phyloP scores from a whole-genome alignment of 2,888 invertebrate species.

The Periphyllus acericola region DNA sequence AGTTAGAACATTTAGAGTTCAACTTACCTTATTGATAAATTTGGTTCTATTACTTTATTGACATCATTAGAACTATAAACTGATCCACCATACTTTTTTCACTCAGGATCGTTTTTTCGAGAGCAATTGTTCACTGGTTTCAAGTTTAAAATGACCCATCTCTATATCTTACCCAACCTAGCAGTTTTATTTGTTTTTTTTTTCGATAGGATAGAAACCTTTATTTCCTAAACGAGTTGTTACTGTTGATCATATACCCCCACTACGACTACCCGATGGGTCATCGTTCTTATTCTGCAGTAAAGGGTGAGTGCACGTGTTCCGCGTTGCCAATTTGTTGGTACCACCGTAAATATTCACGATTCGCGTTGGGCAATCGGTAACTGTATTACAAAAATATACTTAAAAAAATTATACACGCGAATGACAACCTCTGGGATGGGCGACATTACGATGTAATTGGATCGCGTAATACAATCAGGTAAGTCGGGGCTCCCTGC shows the following conservation, averaged over 20 bases:
- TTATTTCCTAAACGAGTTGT: neutral
- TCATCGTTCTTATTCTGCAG: neutral
- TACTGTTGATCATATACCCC: neutral
- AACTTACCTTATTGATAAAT: too few species aligned
- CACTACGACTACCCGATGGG: neutral
- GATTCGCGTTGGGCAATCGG: neutral
- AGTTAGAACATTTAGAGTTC: too few species aligned
- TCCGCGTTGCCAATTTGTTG: conserved; percentile 37
- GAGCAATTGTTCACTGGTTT: too few species aligned
- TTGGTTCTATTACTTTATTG: too few species aligned
- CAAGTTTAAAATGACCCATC: too few species aligned
- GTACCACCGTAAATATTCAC: conserved; percentile 17
- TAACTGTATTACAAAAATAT: conserved; percentile 7
- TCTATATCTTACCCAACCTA: too few species aligned
- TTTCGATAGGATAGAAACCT: neutral
- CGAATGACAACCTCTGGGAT: conserved; percentile 33
- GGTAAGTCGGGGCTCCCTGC: conserved; percentile 38
- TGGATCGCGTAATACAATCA: conserved; percentile 32
- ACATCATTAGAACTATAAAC: too few species aligned
- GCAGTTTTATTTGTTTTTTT: neutral
- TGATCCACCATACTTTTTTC: too few species aligned
- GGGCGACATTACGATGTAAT: conserved; percentile 50
- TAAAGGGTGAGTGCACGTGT: neutral
- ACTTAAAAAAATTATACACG: neutral
- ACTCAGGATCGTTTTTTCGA: too few species aligned